Conservation (phyloP, 2,113 vertebrate genomes). For the Bubo scandiacus region DNA sequence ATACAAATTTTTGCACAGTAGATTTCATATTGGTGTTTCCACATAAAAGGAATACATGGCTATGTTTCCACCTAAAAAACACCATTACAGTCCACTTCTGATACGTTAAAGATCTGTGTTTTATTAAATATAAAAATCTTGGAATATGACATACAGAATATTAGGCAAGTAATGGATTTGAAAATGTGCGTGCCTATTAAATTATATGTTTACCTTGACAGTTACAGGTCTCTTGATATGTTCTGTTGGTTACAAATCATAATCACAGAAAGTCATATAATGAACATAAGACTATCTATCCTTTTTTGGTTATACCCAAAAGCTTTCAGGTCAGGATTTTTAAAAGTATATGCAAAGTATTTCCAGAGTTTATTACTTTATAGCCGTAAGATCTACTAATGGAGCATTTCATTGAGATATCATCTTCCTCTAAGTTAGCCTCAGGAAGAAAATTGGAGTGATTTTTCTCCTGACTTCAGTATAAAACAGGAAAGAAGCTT, state of each 20-base stretch:
- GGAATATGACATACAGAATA: background rate
- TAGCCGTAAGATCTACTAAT: background rate
- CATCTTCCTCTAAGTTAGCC: background rate
- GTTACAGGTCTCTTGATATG: background rate
- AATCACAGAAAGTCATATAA: background rate
- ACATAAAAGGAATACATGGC: background rate
- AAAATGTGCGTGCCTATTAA: accelerated
- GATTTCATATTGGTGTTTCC: background rate
- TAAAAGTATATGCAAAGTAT: background rate
- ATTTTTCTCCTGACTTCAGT: background rate
- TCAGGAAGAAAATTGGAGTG: background rate
- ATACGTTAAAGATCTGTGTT: background rate
- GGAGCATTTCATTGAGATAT: background rate
- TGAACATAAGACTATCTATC: background rate
- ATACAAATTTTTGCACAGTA: background rate
- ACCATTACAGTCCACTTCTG: background rate
- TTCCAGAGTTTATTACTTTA: background rate
- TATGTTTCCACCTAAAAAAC: background rate
- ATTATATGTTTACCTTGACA: background rate
- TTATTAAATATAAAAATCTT: background rate
- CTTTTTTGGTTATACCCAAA: background rate
- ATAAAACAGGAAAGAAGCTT: background rate
- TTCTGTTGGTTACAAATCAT: background rate
- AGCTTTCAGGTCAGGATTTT: background rate
- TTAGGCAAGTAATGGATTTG: background rate